Base-by-base conservation (phyloP, 2,888 invertebrate genomes). In the Adela reaumurella region DNA sequence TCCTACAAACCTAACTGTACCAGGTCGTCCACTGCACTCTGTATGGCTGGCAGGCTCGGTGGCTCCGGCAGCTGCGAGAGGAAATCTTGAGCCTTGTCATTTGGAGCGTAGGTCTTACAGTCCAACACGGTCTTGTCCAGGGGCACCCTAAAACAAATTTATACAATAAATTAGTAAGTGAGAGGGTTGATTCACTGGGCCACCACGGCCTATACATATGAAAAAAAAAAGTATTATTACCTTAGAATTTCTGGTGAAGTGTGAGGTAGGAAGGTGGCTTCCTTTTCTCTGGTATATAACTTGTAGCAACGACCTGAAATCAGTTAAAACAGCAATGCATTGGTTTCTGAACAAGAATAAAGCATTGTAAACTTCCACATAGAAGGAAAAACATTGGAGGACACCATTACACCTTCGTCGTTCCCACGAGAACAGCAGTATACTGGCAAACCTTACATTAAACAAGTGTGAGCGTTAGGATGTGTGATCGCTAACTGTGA, bases 191-290 rank as follows among this genome's bases (percentile, higher is more conserved):
- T 24, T 6, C 24, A 24, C 8, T 24, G 4, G 24, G 24, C 4
- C 4, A 24, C 24, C 24, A 24, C n/a, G n/a, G n/a, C n/a, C n/a
- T n/a, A n/a, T n/a, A n/a, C n/a, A n/a, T n/a, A n/a, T n/a, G n/a
- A n/a, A n/a, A n/a, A 24, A n/a, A n/a, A n/a, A 24, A 24, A 24
- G 8, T 24, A 24, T 24, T 24, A 24, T 43, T 72, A 80, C 63
- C 85, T 73, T 43, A 83, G 62, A 57, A 89, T 84, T 66, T 88
- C 87, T 0, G 89, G 87, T 2, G 80, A 64, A 0, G 84, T 80
- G 62, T 82, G 83, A 0, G 67, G 57, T 0, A 59, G 56, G 51
- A 89, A 80, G 8, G 74, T 61, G 0, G 70, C 55, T 58, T 77
- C 83, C 51, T 76, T 79, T 1, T 74, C 62, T 57, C 67, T 65